These are phyloP conservation scores for Casuarius casuarius DNA, from an alignment of 2,113 vertebrate species.

Conservation along the genomic window DNA sequence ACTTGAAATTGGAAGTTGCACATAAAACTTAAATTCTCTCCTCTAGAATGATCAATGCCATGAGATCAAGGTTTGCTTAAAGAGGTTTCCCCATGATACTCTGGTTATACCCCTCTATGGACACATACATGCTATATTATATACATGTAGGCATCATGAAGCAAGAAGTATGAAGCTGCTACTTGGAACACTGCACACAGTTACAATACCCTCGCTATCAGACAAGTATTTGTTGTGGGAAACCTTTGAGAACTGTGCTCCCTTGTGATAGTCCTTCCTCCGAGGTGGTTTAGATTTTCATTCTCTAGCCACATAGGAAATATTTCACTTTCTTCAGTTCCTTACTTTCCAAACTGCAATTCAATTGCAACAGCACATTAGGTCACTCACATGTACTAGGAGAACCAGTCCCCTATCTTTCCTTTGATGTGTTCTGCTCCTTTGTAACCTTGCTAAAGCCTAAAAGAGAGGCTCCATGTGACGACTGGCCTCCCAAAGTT, in stretches of 20 bases:
- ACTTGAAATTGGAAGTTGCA: not conserved
- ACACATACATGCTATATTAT: too few relatives aligned
- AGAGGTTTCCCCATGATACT: not conserved
- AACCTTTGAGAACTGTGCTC: not conserved
- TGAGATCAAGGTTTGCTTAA: too few relatives aligned
- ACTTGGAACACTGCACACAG: too few relatives aligned
- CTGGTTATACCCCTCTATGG: not conserved
- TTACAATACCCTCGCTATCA: not conserved
- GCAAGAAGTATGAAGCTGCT: not conserved
- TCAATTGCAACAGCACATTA: not conserved
- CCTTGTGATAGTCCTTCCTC: not conserved
- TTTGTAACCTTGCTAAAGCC: not conserved
- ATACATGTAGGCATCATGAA: not conserved
- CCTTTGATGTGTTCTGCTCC: not conserved
- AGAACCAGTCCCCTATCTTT: not conserved
- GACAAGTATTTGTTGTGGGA: not conserved
- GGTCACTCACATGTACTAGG: fast-evolving
- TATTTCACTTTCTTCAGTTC: not conserved
- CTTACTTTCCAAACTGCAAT: not conserved
- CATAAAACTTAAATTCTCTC: not conserved
- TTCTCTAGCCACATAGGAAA: not conserved
- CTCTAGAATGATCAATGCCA: not conserved
- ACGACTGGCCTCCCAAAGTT: not conserved
- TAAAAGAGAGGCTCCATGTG: not conserved
- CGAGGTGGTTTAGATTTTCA: not conserved